phyloP scores from a whole-genome alignment of 2,113 vertebrate genomes.

The Porphyrio hochstetteri region DNA sequence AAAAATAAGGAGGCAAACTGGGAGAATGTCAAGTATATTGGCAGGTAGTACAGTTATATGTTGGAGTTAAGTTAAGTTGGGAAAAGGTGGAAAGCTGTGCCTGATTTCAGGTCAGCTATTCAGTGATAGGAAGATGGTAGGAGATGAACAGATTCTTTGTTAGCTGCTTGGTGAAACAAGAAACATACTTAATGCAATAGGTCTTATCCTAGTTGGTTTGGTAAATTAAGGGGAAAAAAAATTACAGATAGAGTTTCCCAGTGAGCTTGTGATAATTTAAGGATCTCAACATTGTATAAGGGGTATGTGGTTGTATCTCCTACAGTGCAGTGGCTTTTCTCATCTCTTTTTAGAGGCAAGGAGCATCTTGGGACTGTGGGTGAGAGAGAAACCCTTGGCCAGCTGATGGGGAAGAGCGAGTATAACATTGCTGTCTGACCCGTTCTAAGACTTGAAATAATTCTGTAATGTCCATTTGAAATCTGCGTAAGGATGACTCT shows the following conservation, averaged over 20 bases:
- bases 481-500: not conserved
- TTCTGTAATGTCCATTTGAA: not conserved
- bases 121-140: not conserved
- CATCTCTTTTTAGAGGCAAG: not conserved
- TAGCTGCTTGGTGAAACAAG: not conserved
- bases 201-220: not conserved
- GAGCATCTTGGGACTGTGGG: not conserved
- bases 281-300: not conserved
- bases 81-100: not conserved
- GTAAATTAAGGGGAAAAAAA: not conserved
- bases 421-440: not conserved
- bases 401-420: not conserved
- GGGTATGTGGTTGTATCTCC: not conserved
- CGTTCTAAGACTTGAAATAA: not conserved
- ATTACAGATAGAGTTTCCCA: not conserved
- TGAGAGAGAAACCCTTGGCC: not conserved
- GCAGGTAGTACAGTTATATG: not conserved
- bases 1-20: not conserved
- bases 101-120: not conserved
- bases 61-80: not conserved
- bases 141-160: not conserved
- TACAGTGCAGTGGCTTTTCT: not conserved
- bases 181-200: not conserved
- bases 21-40: not conserved
- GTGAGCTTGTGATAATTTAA: not conserved